Evolutionary conservation across 1,140 invertebrate genomes (phyloP).

Genomic region (Drosophila nikananu): DNA sequence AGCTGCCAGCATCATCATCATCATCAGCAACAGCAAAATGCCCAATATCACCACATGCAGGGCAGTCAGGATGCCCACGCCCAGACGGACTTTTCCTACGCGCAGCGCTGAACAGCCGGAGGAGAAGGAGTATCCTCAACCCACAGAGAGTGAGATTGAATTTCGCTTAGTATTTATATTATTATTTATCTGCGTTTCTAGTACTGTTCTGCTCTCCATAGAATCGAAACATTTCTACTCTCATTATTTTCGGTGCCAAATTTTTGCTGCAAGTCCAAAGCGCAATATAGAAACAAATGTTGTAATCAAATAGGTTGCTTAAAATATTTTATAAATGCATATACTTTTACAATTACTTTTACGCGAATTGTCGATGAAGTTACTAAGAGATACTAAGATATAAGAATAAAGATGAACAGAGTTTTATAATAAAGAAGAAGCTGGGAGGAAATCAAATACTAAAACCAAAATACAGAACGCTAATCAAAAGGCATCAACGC

Average conservation of each 20-base stretch:
- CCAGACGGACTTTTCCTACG: conserved; percentile 72
- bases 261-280: conserved; percentile 64
- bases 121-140: neutral
- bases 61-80: conserved; percentile 64
- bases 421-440: conserved; percentile 19
- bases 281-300: conserved; percentile 62
- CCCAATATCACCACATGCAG: conserved; percentile 15
- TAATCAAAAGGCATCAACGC: conserved; percentile 61
- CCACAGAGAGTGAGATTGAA: conserved; percentile 62
- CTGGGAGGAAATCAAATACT: conserved; percentile 58
- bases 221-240: conserved; percentile 20
- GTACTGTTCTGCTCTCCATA: conserved; percentile 15
- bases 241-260: conserved; percentile 74
- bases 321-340: conserved; percentile 31
- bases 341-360: conserved; percentile 27
- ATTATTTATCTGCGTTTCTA: conserved; percentile 43
- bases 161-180: conserved; percentile 30
- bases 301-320: conserved; percentile 71
- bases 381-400: conserved; percentile 63
- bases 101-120: conserved; percentile 40
- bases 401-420: conserved; percentile 49
- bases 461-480: conserved; percentile 65
- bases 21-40: conserved; percentile 41
- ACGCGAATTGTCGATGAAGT: conserved; percentile 75
- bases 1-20: conserved; percentile 44